Evolutionary conservation across 2,113 vertebrate species (phyloP).

Genomic region (Drymodes brunneopygia): DNA sequence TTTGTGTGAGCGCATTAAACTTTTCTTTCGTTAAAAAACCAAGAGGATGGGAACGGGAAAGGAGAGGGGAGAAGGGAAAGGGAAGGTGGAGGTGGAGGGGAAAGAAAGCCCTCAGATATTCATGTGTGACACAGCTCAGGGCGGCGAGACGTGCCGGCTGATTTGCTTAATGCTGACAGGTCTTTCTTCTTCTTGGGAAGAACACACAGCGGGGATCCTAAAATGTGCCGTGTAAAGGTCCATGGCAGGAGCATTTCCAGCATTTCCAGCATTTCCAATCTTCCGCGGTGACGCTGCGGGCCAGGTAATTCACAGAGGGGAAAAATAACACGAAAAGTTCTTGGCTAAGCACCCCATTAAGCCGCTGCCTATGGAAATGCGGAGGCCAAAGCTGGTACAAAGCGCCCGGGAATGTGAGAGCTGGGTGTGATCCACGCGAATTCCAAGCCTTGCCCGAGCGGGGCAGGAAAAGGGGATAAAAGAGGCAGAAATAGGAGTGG

Average conservation of each 20-base stretch:
- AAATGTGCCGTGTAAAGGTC: conserved; percentile 65
- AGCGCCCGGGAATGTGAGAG: not conserved
- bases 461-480: not conserved
- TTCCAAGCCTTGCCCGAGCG: not conserved
- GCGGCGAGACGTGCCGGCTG: conserved; percentile 51
- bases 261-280: conserved; percentile 42
- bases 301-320: conserved; percentile 18
- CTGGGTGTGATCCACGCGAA: not conserved
- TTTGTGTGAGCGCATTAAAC: conserved; percentile 37
- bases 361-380: not conserved
- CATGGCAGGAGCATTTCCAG: conserved; percentile 57
- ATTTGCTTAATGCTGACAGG: conserved; percentile 73
- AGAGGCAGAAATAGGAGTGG: not conserved
- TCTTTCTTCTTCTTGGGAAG: conserved; percentile 68
- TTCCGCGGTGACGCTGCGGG: conserved; percentile 22
- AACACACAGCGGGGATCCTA: conserved; percentile 64
- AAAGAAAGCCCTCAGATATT: conserved; percentile 52
- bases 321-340: conserved; percentile 32
- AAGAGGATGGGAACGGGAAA: conserved; percentile 52
- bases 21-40: conserved; percentile 77
- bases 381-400: not conserved
- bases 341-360: conserved; percentile 13
- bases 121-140: conserved; percentile 64
- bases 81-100: conserved; percentile 49
- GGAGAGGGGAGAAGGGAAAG: conserved; percentile 73